Evolutionary conservation across 35 echinoderm and acorn worm species (phyloP).

Genomic region (Heliocidaris tuberculata): DNA sequence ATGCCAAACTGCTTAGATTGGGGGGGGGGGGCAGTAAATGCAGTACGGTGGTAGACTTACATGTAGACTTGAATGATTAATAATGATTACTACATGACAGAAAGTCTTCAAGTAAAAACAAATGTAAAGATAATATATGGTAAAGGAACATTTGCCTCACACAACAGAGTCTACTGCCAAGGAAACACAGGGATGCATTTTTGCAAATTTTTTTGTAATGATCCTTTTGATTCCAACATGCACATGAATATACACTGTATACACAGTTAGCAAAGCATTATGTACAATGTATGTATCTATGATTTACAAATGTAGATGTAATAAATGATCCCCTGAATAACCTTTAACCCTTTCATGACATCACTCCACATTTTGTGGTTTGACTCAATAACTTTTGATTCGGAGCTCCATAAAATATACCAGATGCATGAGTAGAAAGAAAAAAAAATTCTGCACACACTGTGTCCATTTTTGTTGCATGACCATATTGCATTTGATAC

Average conservation of each 20-base stretch:
- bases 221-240: neutral
- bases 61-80: neutral
- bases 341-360: too few species aligned
- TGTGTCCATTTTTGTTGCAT: too few species aligned
- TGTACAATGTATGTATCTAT: neutral
- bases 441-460: too few species aligned
- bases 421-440: too few species aligned
- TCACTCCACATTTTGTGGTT: too few species aligned
- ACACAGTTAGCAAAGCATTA: neutral
- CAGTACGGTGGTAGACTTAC: neutral
- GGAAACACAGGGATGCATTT: neutral
- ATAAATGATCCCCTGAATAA: too few species aligned
- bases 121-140: neutral
- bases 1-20: too few species aligned
- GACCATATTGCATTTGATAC: too few species aligned
- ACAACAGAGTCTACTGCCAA: neutral
- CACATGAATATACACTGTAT: neutral
- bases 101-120: neutral
- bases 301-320: neutral
- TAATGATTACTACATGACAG: neutral
- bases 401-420: too few species aligned
- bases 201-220: neutral
- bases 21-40: neutral
- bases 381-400: too few species aligned
- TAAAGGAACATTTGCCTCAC: neutral